phyloP scores from a whole-genome alignment of 2,888 invertebrate species.

The Leptinotarsa juncta region DNA sequence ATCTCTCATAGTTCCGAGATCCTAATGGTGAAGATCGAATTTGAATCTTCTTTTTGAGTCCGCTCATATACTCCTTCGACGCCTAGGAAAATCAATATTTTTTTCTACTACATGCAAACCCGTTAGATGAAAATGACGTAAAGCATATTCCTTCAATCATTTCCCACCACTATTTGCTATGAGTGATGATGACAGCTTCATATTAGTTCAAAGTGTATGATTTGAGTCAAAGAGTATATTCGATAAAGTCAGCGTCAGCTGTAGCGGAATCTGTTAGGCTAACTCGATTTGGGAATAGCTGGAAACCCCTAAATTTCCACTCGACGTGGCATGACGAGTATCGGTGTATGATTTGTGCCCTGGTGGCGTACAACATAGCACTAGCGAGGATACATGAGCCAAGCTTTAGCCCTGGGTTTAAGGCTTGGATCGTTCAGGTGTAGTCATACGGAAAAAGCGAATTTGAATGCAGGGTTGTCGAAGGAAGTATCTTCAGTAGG shows the following conservation, averaged over 20 bases:
- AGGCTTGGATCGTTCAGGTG: constrained; percentile 10
- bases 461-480: not conserved
- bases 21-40: too few relatives aligned
- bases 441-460: constrained; percentile 6
- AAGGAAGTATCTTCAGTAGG: not conserved
- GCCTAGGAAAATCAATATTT: not conserved
- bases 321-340: constrained; percentile 16
- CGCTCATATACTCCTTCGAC: too few relatives aligned
- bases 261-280: constrained; percentile 20
- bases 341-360: constrained; percentile 16
- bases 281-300: constrained; percentile 19
- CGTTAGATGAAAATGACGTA: not conserved
- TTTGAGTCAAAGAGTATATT: constrained; percentile 20
- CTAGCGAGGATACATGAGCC: constrained; percentile 11
- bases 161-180: not conserved
- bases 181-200: constrained; percentile 1
- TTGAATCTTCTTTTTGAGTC: too few relatives aligned
- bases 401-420: constrained; percentile 7
- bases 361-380: constrained; percentile 18
- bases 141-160: not conserved
- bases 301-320: constrained; percentile 18
- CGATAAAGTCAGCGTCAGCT: constrained; percentile 21
- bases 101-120: not conserved
- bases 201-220: constrained; percentile 10
- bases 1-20: too few relatives aligned